Percentiles rank a stretch among this genome's conserved stretches.
phyloP scores from a whole-genome alignment of 2,113 vertebrate genomes.

The Sciurus niger region DNA sequence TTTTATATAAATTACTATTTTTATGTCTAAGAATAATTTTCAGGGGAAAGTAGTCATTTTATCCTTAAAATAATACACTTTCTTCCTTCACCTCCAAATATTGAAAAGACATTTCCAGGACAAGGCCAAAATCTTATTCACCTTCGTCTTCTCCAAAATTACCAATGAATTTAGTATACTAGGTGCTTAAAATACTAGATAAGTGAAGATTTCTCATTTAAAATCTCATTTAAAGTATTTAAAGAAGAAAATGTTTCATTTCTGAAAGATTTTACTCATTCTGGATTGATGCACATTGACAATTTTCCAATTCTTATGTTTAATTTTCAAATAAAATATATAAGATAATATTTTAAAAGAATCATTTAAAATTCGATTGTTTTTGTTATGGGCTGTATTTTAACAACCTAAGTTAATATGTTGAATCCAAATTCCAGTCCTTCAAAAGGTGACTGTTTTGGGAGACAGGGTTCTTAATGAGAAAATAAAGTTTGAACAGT shows the following conservation, averaged over 20 bases:
- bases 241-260: neutral
- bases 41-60: neutral
- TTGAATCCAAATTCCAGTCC: neutral
- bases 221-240: neutral
- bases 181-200: neutral
- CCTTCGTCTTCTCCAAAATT: neutral
- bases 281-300: neutral
- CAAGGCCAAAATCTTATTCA: neutral
- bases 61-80: neutral
- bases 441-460: neutral
- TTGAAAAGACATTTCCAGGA: neutral
- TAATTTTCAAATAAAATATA: constrained; percentile 1
- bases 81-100: accelerated
- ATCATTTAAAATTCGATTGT: neutral
- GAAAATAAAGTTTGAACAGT: neutral
- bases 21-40: neutral
- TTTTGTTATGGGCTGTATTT: neutral
- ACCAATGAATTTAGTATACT: neutral
- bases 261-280: neutral
- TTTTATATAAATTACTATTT: neutral
- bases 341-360: neutral
- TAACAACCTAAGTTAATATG: neutral
- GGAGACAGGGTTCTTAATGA: neutral
- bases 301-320: neutral
- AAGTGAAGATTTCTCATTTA: neutral